Base-by-base conservation (phyloP, 2,888 invertebrate genomes). In the Celastrina argiolus region DNA sequence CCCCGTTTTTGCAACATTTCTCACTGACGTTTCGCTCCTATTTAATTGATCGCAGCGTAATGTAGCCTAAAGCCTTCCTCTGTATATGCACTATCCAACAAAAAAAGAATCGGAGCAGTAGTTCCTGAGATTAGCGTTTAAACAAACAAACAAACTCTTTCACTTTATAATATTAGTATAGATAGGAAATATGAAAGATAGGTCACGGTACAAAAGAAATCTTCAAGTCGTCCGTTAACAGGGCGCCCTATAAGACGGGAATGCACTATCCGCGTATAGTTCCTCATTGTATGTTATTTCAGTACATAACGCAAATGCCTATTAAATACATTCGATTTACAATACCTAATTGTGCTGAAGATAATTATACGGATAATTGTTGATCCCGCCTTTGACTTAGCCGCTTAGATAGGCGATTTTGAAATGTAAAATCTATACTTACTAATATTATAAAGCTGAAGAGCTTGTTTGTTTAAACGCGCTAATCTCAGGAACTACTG, bases 271-370 rank as follows among this genome's bases (percentile, higher is more conserved):
- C 64, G 31, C 41, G 66, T 61, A 67, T 66, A 67, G 70, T 67
- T 66, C 70, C 68, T 67, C 67, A 68, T 69, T 70, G 70, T 69
- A 69, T 69, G 64, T 66, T 59, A 66, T 66, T 66, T 65, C 56
- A 65, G 56, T 18, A 65, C 58, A 59, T 66, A 66, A 59, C 65
- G 34, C 65, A 22, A 42, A 66, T 66, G 65, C 56, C 58, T 26
- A 58, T 59, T 41, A 66, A 39, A 41, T 41, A 64, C 36, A 56
- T 31, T 66, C 42, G 66, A 66, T 45, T 59, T 59, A 66, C 66
- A 59, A 59, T 58, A 66, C 18, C 59, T 66, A 66, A 66, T 66
- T 31, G 66, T 66, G 58, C 42, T 59, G 45, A 51, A 58, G 58
- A 42, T 59, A 65, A 65, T 65, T 59, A 65, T 58, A 26, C 16